A percentile compares a stretch with the other conserved stretches of the same genome.
Conservation (phyloP, 1,140 invertebrate species). For the Neoseiulus cucumeris region DNA sequence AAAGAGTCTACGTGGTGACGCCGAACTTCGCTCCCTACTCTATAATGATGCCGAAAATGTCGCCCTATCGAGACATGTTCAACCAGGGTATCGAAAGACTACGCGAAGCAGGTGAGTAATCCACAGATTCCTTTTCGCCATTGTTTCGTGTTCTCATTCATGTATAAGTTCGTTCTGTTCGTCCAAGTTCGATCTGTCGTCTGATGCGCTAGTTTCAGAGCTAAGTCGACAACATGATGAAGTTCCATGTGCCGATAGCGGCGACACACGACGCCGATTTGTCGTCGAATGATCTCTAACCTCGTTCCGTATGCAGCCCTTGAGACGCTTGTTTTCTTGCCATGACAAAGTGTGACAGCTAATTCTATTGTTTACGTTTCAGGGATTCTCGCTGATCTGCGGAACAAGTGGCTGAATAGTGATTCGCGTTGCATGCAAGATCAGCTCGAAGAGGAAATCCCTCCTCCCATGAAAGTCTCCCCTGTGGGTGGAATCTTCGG, state of each 20-base stretch:
- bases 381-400: not conserved
- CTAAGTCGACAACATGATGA: too few species aligned
- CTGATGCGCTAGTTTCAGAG: too few species aligned
- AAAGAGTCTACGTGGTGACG: not conserved
- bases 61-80: slow-evolving; percentile 5
- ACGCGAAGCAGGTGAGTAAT: not conserved
- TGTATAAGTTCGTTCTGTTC: too few species aligned
- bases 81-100: slow-evolving; percentile 7
- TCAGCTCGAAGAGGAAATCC: not conserved
- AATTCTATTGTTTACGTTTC: not conserved
- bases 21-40: slow-evolving; percentile 2
- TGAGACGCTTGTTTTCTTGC: too few species aligned
- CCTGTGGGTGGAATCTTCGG: not conserved
- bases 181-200: too few species aligned
- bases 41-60: slow-evolving; percentile 10
- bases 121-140: too few species aligned
- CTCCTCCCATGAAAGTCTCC: not conserved
- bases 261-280: too few species aligned
- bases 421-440: not conserved
- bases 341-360: too few species aligned
- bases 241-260: too few species aligned
- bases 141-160: too few species aligned
- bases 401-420: not conserved
- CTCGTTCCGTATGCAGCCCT: too few species aligned
- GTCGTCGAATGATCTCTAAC: too few species aligned